Percentiles rank a stretch among this genome's conserved stretches.
phyloP scores from a whole-genome alignment of 2,888 invertebrate genomes.

The Synergus japonicus region DNA sequence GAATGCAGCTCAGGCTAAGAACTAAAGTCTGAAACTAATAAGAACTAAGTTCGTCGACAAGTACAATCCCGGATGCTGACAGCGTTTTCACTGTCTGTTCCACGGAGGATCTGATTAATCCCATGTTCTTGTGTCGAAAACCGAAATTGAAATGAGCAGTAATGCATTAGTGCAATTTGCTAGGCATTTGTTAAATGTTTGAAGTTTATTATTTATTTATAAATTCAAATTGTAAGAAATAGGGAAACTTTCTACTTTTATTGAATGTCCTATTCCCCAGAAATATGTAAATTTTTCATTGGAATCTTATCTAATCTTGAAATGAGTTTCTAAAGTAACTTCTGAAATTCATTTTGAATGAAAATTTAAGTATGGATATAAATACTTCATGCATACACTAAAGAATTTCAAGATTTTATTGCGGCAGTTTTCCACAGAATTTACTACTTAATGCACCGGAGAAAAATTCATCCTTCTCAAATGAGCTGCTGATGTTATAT shows the following conservation, averaged over 20 bases:
- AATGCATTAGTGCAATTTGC: conserved; percentile 9
- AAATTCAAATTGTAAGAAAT: background rate
- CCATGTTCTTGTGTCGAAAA: conserved; percentile 16
- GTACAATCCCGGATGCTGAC: conserved; percentile 13
- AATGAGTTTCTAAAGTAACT: background rate
- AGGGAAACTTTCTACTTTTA: background rate
- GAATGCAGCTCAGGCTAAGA: background rate
- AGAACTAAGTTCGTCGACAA: conserved; percentile 32
- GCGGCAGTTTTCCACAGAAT: conserved; percentile 15
- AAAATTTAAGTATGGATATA: background rate
- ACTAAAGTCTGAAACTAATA: background rate
- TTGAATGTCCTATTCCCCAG: background rate
- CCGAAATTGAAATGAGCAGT: conserved; percentile 18
- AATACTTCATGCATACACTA: background rate
- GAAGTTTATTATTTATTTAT: conserved; percentile 5
- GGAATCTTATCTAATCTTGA: background rate
- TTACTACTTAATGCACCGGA: conserved; percentile 21
- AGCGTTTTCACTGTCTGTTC: conserved; percentile 30
- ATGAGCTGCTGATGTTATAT: conserved; percentile 14
- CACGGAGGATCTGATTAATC: conserved; percentile 32
- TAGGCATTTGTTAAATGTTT: background rate
- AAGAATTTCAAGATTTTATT: conserved; percentile 17
- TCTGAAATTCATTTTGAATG: too few relatives aligned
- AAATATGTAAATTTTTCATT: conserved; percentile 10
- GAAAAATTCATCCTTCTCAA: conserved; percentile 25